A percentile compares a stretch with the other conserved stretches of the same genome.
These are phyloP conservation scores for Trachymyrmex septentrionalis DNA, from an alignment of 1,140 invertebrate genomes.

Conservation along the genomic window DNA sequence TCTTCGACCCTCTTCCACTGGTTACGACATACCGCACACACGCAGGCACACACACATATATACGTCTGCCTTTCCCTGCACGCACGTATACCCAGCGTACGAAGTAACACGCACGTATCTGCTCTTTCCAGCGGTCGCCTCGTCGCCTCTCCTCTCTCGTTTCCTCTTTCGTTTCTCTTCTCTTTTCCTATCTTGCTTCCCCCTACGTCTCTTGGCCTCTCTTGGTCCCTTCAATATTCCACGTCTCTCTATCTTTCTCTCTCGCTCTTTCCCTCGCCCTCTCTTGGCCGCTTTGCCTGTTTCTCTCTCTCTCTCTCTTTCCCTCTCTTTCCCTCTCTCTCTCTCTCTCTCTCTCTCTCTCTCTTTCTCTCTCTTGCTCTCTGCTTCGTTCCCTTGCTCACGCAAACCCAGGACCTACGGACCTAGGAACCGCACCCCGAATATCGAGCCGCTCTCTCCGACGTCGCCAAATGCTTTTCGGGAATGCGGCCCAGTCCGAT, in stretches of 20 bases:
- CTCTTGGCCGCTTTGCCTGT: background rate
- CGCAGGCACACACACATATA: conserved; percentile 33
- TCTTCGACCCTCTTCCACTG: conserved; percentile 74
- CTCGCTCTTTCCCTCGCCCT: background rate
- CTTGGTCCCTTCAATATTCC: conserved; percentile 31
- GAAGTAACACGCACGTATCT: conserved; percentile 68
- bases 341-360: conserved; percentile 22
- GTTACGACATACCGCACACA: conserved; percentile 71
- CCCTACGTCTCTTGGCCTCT: conserved; percentile 43
- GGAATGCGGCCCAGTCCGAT: conserved; percentile 75
- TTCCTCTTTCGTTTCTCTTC: conserved; percentile 21
- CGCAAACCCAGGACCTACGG: conserved; percentile 83
- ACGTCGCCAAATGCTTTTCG: conserved; percentile 79
- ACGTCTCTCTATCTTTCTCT: conserved; percentile 18
- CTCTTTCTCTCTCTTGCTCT: conserved; percentile 50
- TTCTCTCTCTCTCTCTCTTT: conserved; percentile 22
- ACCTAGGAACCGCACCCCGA: conserved; percentile 85
- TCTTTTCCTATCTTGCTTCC: conserved; percentile 36
- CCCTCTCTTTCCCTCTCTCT: conserved; percentile 8
- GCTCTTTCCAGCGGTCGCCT: conserved; percentile 66
- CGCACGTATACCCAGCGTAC: conserved; percentile 64
- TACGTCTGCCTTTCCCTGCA: conserved; percentile 44
- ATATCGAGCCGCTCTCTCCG: conserved; percentile 82
- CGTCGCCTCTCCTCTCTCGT: conserved; percentile 43
- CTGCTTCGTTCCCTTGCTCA: conserved; percentile 72